Evolutionary conservation across 2,888 invertebrate genomes (phyloP).

Genomic region (Hydroisotoma schaefferi): DNA sequence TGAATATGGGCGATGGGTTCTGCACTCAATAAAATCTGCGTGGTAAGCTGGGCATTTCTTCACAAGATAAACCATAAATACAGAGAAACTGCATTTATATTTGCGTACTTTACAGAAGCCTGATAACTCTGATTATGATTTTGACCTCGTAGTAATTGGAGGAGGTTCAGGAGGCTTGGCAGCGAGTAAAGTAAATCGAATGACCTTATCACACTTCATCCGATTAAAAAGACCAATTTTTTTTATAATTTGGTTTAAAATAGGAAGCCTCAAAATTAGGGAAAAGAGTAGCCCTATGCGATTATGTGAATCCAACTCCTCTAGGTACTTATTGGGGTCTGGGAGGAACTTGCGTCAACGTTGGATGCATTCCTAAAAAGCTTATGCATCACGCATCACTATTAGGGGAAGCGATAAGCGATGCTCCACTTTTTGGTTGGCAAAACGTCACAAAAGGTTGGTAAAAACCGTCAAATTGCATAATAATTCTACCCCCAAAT

Average conservation of each 20-base stretch:
- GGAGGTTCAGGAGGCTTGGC: constrained; percentile 34
- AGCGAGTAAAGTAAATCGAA: constrained; percentile 4
- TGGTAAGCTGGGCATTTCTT: no score
- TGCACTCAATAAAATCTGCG: no score
- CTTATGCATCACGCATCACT: constrained; percentile 94
- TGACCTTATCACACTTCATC: background rate
- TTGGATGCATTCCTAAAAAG: constrained; percentile 63
- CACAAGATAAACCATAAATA: no score
- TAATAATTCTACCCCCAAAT: background rate
- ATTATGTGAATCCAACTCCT: constrained; percentile 60
- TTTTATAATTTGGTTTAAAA: background rate
- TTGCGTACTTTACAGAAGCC: no score
- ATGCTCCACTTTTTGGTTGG: constrained; percentile 21
- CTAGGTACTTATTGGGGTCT: constrained; percentile 50
- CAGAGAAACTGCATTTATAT: no score
- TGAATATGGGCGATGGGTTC: no score
- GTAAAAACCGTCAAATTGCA: background rate
- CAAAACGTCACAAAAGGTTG: background rate
- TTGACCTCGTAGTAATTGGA: constrained; percentile 21
- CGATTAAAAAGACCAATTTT: background rate
- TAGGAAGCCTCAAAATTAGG: constrained; percentile 17
- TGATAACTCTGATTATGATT: constrained; percentile 9
- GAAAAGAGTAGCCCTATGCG: constrained; percentile 54
- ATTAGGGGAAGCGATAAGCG: constrained; percentile 52
- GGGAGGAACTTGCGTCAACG: constrained; percentile 33